phyloP scores from a whole-genome alignment of 2,113 vertebrate species.

The Ciconia stormi region DNA sequence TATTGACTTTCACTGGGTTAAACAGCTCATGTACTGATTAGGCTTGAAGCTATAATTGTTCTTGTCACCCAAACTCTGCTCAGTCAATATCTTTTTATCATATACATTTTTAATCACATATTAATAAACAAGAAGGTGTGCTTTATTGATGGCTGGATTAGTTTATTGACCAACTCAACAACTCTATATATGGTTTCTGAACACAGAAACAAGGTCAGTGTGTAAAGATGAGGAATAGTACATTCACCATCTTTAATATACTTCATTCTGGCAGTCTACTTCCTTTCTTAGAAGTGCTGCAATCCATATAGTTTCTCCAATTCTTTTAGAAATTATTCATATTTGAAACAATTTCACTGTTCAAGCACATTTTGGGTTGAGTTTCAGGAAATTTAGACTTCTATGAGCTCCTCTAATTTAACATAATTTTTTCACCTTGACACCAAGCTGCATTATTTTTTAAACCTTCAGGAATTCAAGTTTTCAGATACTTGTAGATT shows the following conservation, averaged over 20 bases:
- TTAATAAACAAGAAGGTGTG: slow-evolving; percentile 85
- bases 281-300: neutral
- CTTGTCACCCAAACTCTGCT: slow-evolving; percentile 75
- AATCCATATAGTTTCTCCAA: neutral
- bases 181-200: slow-evolving; percentile 68
- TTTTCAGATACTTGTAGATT: neutral
- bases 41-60: slow-evolving; percentile 75
- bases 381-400: neutral
- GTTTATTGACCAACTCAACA: slow-evolving; percentile 78
- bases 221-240: slow-evolving; percentile 64
- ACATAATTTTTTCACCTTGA: neutral
- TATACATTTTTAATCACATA: slow-evolving; percentile 88
- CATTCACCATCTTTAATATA: slow-evolving; percentile 45
- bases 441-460: neutral
- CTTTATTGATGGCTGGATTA: slow-evolving; percentile 84
- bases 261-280: neutral
- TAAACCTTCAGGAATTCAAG: neutral
- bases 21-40: slow-evolving; percentile 71
- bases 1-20: slow-evolving; percentile 71
- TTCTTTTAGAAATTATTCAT: neutral
- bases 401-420: neutral
- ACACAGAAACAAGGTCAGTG: slow-evolving; percentile 81
- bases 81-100: slow-evolving; percentile 84
- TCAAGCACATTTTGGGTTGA: neutral
- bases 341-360: neutral